These are phyloP conservation scores for Andrena flavipes DNA, from an alignment of 2,888 invertebrate species.

Conservation along the genomic window DNA sequence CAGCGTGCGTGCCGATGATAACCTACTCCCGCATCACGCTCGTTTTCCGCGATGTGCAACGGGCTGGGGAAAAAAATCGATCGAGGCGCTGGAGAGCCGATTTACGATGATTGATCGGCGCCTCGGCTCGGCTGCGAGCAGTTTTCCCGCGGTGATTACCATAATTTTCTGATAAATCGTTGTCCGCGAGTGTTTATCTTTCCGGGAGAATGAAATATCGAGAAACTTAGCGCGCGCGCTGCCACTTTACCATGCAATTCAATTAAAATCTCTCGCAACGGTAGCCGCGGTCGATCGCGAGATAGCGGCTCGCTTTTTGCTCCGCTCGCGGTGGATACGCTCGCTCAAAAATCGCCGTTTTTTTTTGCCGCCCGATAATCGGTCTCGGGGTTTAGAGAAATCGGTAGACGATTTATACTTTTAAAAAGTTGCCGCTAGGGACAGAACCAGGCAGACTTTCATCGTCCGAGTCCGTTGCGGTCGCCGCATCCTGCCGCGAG, in stretches of 20 bases:
- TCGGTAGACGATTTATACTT: slow-evolving; percentile 32
- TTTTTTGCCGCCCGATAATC: slow-evolving; percentile 22
- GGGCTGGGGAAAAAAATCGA: background rate
- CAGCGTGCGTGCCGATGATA: background rate
- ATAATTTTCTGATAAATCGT: slow-evolving; percentile 49
- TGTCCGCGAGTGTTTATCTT: slow-evolving; percentile 44
- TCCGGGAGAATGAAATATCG: slow-evolving; percentile 50
- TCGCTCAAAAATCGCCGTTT: slow-evolving; percentile 15
- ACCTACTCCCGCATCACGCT: slow-evolving; percentile 4
- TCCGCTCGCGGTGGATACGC: background rate
- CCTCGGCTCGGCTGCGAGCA: background rate
- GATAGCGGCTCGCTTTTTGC: slow-evolving; percentile 35
- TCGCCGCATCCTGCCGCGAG: slow-evolving; percentile 62
- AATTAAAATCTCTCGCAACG: slow-evolving; percentile 54
- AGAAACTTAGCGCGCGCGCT: slow-evolving; percentile 18
- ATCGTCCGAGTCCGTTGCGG: slow-evolving; percentile 53
- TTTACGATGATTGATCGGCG: background rate
- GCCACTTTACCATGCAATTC: slow-evolving; percentile 45
- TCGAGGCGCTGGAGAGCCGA: background rate
- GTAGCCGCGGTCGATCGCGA: slow-evolving; percentile 38
- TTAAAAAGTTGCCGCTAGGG: background rate
- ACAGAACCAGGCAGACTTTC: slow-evolving; percentile 9
- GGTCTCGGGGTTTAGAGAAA: slow-evolving; percentile 23
- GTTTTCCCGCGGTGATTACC: slow-evolving; percentile 34
- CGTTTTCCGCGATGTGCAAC: background rate